phyloP scores from a whole-genome alignment of 2,113 vertebrate species.

The Alaudala cheleensis region DNA sequence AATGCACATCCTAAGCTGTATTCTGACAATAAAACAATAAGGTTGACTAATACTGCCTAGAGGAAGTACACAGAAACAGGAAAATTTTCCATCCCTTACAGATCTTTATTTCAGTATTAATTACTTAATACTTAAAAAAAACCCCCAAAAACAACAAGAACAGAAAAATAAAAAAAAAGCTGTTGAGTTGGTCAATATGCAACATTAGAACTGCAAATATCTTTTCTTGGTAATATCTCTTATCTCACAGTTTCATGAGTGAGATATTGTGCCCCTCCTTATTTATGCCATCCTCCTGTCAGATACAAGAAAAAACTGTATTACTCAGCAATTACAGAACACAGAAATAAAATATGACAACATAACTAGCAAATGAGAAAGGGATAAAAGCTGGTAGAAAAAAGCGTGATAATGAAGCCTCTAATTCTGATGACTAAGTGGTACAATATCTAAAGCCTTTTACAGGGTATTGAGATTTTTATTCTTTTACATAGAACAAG shows the following conservation, averaged over 20 bases:
- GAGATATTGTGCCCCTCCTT: background rate
- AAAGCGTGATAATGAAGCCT: background rate
- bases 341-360: constrained; percentile 24
- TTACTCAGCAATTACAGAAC: constrained; percentile 8
- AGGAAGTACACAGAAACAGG: background rate
- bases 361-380: background rate
- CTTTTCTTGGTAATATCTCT: background rate
- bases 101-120: constrained; percentile 21
- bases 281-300: background rate
- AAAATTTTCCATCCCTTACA: background rate
- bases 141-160: no score
- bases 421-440: background rate
- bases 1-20: background rate
- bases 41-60: background rate
- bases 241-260: background rate
- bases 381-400: background rate
- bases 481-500: background rate
- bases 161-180: background rate
- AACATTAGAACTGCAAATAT: background rate
- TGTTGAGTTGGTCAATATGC: background rate
- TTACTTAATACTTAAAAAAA: background rate
- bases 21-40: background rate
- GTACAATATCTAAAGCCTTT: constrained; percentile 1
- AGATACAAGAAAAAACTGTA: background rate
- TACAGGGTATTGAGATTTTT: background rate